phyloP scores from a whole-genome alignment of 1,140 invertebrate species.

The Sarcophaga peregrina region DNA sequence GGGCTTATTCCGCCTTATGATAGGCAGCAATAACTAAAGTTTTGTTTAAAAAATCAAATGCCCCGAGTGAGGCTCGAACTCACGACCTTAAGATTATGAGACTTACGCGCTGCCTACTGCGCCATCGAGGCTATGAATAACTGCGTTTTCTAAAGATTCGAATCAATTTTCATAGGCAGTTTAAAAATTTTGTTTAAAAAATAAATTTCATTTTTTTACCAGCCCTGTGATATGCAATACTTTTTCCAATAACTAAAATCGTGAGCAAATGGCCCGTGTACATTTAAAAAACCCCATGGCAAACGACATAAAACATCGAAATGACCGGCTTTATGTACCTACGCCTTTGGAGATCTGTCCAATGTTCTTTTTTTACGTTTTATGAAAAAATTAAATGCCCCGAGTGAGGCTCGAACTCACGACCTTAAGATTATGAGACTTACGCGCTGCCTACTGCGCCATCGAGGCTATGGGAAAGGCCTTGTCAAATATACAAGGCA shows the following conservation, averaged over 20 bases:
- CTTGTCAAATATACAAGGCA: too few species aligned
- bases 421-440: conserved; percentile 98
- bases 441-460: conserved; percentile 94
- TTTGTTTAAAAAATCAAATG: too few species aligned
- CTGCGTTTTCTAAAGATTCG: too few species aligned
- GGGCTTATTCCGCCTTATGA: too few species aligned
- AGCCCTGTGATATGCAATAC: too few species aligned
- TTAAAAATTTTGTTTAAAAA: too few species aligned
- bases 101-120: conserved; percentile 95
- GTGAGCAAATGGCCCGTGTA: neutral
- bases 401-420: conserved; percentile 96
- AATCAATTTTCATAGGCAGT: too few species aligned
- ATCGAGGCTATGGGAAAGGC: conserved; percentile 74
- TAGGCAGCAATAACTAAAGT: too few species aligned
- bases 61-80: conserved; percentile 95
- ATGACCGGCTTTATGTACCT: neutral
- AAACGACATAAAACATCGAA: too few species aligned
- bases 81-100: conserved; percentile 98
- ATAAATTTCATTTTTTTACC: too few species aligned
- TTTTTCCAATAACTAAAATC: too few species aligned
- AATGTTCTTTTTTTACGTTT: neutral
- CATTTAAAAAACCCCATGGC: neutral
- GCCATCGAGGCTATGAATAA: conserved; percentile 78
- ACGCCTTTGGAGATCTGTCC: neutral
- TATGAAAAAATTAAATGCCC: conserved; percentile 75